Conservation (phyloP, 2,113 vertebrate genomes). For the Poeciliopsis occidentalis region DNA sequence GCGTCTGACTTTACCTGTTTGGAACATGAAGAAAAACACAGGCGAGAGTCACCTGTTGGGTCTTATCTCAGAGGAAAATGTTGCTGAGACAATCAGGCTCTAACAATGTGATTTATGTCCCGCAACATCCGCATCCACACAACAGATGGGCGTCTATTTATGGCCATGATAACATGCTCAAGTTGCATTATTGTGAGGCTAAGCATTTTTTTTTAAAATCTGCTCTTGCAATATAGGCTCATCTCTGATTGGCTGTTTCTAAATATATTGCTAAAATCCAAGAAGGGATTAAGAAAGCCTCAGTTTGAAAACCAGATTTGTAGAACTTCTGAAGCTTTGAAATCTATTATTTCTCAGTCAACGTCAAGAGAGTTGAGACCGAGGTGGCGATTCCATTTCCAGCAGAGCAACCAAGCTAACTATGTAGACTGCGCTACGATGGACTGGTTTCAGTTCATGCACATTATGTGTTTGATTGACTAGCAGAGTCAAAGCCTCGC, state of each 20-base stretch:
- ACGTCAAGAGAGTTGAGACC: too few relatives aligned
- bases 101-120: constrained; percentile 27
- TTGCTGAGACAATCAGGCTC: constrained; percentile 40
- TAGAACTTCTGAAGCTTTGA: too few relatives aligned
- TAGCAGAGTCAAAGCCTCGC: too few relatives aligned
- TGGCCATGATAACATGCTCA: constrained; percentile 6
- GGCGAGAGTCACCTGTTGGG: constrained; percentile 36
- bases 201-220: neutral
- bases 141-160: constrained; percentile 27
- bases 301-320: too few relatives aligned
- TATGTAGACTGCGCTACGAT: too few relatives aligned
- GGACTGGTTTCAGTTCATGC: too few relatives aligned
- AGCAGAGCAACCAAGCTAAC: too few relatives aligned
- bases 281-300: too few relatives aligned
- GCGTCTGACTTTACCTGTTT: constrained; percentile 40
- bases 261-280: too few relatives aligned
- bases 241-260: neutral
- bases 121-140: constrained; percentile 16
- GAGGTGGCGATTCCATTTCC: too few relatives aligned
- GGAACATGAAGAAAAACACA: constrained; percentile 47
- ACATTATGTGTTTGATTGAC: too few relatives aligned
- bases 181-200: constrained; percentile 2
- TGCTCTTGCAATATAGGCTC: neutral
- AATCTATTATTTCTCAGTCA: too few relatives aligned
- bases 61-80: constrained; percentile 8